Base-by-base conservation (phyloP, 2,797 vertebrate genomes). In the Botia kubotai region DNA sequence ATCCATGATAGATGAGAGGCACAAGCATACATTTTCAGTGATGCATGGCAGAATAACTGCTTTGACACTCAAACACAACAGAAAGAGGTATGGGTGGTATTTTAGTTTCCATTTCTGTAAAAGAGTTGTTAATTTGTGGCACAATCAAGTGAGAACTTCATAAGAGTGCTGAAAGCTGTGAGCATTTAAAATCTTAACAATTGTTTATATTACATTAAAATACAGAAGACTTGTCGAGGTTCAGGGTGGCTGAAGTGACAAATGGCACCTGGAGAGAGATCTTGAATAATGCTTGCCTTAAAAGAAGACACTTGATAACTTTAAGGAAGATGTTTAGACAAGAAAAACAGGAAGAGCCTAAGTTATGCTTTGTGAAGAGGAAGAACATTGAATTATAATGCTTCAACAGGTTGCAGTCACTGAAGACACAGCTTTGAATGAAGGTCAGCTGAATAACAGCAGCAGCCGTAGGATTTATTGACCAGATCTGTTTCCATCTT, bases 331-430 rank as follows among this genome's bases (percentile, higher is more conserved):
- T 46, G 43, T 26, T 36, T 14, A 50, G 48, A 52, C 13, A 79
- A 84, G 58, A 71, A 62, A 84, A 66, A 66, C 73, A 80, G 73
- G 74, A 84, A 80, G 65, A 48, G 19, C 26, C 58, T 66, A 75
- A 82, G 46, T 81, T 81, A 82, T 75, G 77, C 70, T 77, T 83
- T 62, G 33, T 6, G n/a, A 58, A 77, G 68, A 74, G 73, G 65
- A 85, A 77, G 63, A 63, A 70, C 55, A 58, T 19, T 82, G 82
- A 82, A 29, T 75, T 82, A 74, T 78, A 55, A 58, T 2, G 19
- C 75, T 77, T 78, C 53, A 50, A 70, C 70, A 82, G 77, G 53
- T 46, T 53, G 29, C 4, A 46, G 60, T 86, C 23, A 58, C 69
- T 16, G 11, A 60, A 48, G 43, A 46, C 70, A 62, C 58, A 50